Base-by-base conservation (phyloP, 2,113 vertebrate species). In the Leptodactylus fuscus region DNA sequence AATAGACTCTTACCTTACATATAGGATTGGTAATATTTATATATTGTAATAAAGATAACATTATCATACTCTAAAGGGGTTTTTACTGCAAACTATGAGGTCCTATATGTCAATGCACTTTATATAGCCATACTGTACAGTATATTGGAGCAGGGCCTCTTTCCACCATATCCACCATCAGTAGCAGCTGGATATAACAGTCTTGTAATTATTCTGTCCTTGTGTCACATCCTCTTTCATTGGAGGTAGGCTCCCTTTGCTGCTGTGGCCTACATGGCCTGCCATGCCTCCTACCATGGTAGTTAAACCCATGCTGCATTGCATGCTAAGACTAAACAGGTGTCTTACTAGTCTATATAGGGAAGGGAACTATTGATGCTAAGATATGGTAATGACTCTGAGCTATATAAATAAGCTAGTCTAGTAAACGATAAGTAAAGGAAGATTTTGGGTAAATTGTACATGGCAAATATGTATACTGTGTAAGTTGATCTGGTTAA, bases 401-500 rank as follows among this genome's bases (percentile, higher is more conserved):
- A 38, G 5, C 18, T 22, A 38, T 38, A 58, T 53, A 41, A 67
- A 67, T 67, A 12, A 62, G 32, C 27, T 29, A 0, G 62, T 24
- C 11, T 60, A 79, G 32, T 79, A 62, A 80, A 62, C 44, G 32
- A 69, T 1, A 11, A 38, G 18, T 38, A 69, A 36, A 36, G 29
- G 65, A 69, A 18, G 34, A 36, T 67, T 62, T 62, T 9, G 29
- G 27, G 29, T 6, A 67, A 0, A 18, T 20, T 34, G 15, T 36
- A 36, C 60, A 29, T 29, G 13, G 24, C 27, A 36, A 38, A 69
- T 49, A 74, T 74, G 44, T 46, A 81, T 81, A 9, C 18, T 69
- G 80, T 38, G 81, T 29, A 29, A 65, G 27, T 60, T 85, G 85
- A 89, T 88, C 82, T 89, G 85, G 88, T 92, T 90, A 91, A 87